Percentiles rank a stretch among this genome's conserved stretches.
These are phyloP conservation scores for Yponomeuta evonymella DNA, from an alignment of 2,888 invertebrate genomes.

Conservation along the genomic window DNA sequence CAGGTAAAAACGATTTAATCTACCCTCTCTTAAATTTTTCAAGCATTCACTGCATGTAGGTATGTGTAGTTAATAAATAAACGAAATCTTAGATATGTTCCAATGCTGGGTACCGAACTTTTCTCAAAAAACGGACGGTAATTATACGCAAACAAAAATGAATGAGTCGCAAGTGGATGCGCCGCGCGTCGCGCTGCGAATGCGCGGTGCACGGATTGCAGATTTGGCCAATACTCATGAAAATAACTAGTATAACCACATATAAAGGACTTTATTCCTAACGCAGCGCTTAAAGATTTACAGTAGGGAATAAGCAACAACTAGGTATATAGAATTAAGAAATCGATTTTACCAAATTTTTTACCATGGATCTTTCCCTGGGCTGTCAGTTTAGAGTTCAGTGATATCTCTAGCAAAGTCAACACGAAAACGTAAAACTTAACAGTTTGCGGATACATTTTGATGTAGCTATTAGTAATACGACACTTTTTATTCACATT, in stretches of 20 bases:
- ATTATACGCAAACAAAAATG: too few species aligned
- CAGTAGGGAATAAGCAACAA: background rate
- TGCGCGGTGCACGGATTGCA: background rate
- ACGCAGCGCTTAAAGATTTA: background rate
- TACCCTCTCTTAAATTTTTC: too few species aligned
- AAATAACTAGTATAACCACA: background rate
- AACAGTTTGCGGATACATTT: constrained; percentile 76
- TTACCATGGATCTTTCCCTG: constrained; percentile 86
- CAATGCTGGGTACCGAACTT: too few species aligned
- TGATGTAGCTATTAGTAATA: constrained; percentile 38
- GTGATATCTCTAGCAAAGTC: constrained; percentile 80
- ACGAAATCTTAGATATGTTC: too few species aligned
- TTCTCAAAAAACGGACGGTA: background rate
- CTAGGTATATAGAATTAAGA: constrained; percentile 13
- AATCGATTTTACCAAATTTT: constrained; percentile 81
- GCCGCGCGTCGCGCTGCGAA: background rate
- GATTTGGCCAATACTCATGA: background rate
- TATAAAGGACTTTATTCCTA: background rate
- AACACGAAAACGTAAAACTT: constrained; percentile 81
- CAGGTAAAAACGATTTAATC: too few species aligned
- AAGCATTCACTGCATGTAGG: too few species aligned
- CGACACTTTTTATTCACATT: constrained; percentile 57
- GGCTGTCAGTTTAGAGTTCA: constrained; percentile 81
- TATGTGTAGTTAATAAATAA: too few species aligned
- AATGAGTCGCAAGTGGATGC: background rate